Evolutionary conservation across 2,797 vertebrate species (phyloP), one percentile per base, ranked within the genome.

Genomic region (Acanthurus lineatus): DNA sequence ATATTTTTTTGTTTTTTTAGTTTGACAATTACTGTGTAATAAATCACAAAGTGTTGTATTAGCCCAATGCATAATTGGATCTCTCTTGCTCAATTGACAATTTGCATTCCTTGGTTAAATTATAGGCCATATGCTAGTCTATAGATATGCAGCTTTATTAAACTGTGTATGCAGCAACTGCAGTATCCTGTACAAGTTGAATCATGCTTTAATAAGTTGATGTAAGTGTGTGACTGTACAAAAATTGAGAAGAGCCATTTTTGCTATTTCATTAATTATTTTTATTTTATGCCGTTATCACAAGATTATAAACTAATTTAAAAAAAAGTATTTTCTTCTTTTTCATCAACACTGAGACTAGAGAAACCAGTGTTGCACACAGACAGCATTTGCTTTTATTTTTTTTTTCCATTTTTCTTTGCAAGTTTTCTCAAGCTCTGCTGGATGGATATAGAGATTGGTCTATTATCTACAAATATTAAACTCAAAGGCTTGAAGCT

Each of bases 391-490:
- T 48, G 32, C 6, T n/a, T 57, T 14, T 53, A 20, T 32, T 25
- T 6, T 7, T 12, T 11, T 42, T 49, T 66, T 22, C 8, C 20
- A 60, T 53, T 54, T 49, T n/a, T 56, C 9, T 6, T 17, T 16
- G 19, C 15, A 58, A 73, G 69, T 45, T n/a, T 16, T 56, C 51
- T 62, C 32, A 45, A 4, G n/a, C 42, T 25, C 40, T 61, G 42
- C n/a, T 32, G 48, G 22, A 20, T 47, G 16, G 48, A 60, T 22
- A 19, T 47, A 17, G 16, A 2, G 15, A 60, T 60, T 19, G 22
- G 3, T 49, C 52, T 9, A 6, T 35, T 60, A 19, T 66, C 28
- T 73, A 48, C 17, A 68, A 12, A 60, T 56, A 48, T 57, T 62
- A 38, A 44, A 64, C 65, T 58, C 60, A 32, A 10, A 19, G 54